Conservation (phyloP, 2,888 invertebrate genomes). For the Gordius sp. region DNA sequence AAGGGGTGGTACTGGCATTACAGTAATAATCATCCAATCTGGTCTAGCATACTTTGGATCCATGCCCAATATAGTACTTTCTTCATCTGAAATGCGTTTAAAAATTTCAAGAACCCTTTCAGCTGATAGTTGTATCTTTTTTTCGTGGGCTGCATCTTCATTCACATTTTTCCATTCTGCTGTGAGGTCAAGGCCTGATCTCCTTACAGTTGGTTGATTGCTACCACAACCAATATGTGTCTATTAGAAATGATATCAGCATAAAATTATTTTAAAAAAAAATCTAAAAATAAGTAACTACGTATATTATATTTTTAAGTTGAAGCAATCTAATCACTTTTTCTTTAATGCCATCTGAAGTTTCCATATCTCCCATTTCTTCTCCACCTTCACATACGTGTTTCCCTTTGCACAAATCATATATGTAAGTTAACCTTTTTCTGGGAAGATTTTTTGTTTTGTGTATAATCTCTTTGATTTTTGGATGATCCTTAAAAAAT, state of each 20-base stretch:
- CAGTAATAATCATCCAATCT: conserved; percentile 97
- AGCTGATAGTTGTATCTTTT: neutral
- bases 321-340: neutral
- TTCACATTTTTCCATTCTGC: conserved; percentile 87
- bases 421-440: conserved; percentile 71
- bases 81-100: conserved; percentile 79
- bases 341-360: neutral
- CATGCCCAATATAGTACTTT: conserved; percentile 56
- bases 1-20: conserved; percentile 80
- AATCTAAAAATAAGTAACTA: too few relatives aligned
- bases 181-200: conserved; percentile 63
- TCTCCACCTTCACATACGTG: conserved; percentile 94
- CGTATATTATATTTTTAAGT: too few relatives aligned
- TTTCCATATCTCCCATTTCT: conserved; percentile 37
- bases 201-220: conserved; percentile 69
- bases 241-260: neutral
- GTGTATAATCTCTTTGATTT: conserved; percentile 70
- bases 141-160: conserved; percentile 40
- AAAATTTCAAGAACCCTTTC: conserved; percentile 90
- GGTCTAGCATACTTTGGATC: conserved; percentile 63
- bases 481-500: conserved; percentile 47
- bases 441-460: conserved; percentile 87
- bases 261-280: conserved; percentile 16
- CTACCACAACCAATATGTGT: conserved; percentile 82
- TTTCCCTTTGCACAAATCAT: conserved; percentile 88